Base-by-base conservation (phyloP, 2,113 vertebrate genomes). In the Archocentrus centrarchus region DNA sequence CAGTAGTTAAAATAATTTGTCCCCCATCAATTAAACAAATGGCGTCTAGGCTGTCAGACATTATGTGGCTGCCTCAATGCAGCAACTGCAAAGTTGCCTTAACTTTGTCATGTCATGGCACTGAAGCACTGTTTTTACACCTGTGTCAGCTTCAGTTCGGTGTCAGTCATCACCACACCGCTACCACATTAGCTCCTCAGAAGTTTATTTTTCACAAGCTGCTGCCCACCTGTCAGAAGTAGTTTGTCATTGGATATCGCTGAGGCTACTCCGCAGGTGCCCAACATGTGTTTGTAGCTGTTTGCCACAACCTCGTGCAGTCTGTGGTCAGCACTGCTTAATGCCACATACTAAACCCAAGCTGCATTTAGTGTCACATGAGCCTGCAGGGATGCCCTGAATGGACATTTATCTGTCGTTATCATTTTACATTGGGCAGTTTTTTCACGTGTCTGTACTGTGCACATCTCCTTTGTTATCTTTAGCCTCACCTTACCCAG, bases 141-240 rank as follows among this genome's bases (percentile, higher is more conserved):
- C 68, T 35, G 47, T 73, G 68, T 55, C 68, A 73, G 68, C 47
- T 73, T 73, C 68, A 57, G 20, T 75, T 78, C 60, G 68, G 63
- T 15, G 22, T 44, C 30, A 41, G 14, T 70, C 58, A 58, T 79
- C 59, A 18, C 75, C 17, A 35, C 27, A 50, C 60, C 41, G 18
- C 41, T 17, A 27, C 44, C 66, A 80, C 86, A 30, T 81, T 88
- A 7, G 8, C 78, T 62, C 59, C 37, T 83, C 50, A 79, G 73
- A 87, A 80, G 86, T 87, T 66, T 77, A 77, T 30, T 80, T 91
- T 89, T 89, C 82, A 85, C 83, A 76, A 80, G 86, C 83, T 87
- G 73, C 86, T 32, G 59, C 82, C 87, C 90, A 93, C 88, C 89
- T 93, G 91, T 91, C 84, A 73, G 22, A 86, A 82, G 75, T 20